These are phyloP conservation scores for Synanthedon vespiformis DNA, from an alignment of 2,888 invertebrate species.

Conservation along the genomic window DNA sequence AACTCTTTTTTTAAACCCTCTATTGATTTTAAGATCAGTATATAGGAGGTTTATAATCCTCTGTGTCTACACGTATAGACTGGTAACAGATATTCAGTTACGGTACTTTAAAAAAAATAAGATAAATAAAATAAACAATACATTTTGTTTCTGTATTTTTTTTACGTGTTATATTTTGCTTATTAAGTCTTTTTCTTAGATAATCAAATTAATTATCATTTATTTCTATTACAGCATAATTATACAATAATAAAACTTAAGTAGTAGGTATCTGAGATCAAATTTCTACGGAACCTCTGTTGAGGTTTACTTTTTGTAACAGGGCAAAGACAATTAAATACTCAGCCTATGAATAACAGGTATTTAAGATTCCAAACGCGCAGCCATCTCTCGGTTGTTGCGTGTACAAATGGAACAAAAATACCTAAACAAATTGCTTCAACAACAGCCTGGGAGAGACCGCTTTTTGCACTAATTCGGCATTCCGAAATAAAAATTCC, in stretches of 20 bases:
- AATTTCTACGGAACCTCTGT: no score
- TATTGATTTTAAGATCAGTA: neutral
- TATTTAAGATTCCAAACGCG: constrained; percentile 52
- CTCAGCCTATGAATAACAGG: constrained; percentile 30
- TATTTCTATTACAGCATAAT: no score
- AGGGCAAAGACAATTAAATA: constrained; percentile 16
- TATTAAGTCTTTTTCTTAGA: no score
- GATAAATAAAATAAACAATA: no score
- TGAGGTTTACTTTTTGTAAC: constrained; percentile 4
- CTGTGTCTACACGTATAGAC: no score
- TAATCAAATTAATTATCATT: no score
- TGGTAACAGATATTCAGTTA: no score
- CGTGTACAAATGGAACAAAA: constrained; percentile 56
- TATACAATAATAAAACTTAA: no score
- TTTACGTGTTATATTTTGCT: no score
- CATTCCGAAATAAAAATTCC: constrained; percentile 71
- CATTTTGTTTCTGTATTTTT: no score
- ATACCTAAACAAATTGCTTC: constrained; percentile 65
- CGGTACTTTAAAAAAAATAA: no score
- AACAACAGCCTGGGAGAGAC: constrained; percentile 40
- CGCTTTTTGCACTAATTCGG: constrained; percentile 69
- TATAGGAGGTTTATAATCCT: neutral
- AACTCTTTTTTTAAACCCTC: constrained; percentile 13
- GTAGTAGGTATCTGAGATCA: no score
- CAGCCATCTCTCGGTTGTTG: constrained; percentile 14